Evolutionary conservation across 2,113 vertebrate genomes (phyloP).

Genomic region (Myrmecobius fasciatus): DNA sequence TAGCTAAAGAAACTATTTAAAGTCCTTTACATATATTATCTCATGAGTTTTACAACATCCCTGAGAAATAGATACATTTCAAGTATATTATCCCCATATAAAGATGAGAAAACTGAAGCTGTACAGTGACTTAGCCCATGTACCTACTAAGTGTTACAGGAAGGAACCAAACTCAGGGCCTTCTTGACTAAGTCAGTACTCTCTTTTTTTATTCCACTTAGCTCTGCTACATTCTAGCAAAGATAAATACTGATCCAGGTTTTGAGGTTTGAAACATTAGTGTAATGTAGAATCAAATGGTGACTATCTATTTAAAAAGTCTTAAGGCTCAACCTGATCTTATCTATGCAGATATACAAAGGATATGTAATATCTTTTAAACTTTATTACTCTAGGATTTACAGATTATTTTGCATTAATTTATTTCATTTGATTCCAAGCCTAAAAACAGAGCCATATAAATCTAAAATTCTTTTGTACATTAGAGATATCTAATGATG

Average conservation of each 20-base stretch:
- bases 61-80: background rate
- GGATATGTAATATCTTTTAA: background rate
- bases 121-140: background rate
- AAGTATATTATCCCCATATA: background rate
- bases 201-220: background rate
- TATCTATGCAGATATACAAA: too few species aligned
- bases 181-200: background rate
- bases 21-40: background rate
- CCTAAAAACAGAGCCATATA: slow-evolving; percentile 9
- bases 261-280: background rate
- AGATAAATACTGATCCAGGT: slow-evolving; percentile 19
- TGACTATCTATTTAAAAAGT: background rate
- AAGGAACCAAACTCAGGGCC: background rate
- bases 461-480: slow-evolving; percentile 11
- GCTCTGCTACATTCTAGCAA: background rate
- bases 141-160: background rate
- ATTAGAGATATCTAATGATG: slow-evolving; percentile 34
- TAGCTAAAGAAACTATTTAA: background rate
- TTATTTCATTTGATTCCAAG: background rate
- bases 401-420: background rate
- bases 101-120: background rate
- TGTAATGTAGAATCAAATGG: background rate
- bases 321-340: background rate
- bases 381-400: background rate
- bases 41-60: background rate